phyloP scores from a whole-genome alignment of 2,888 invertebrate genomes.

The Hemithea aestivaria region DNA sequence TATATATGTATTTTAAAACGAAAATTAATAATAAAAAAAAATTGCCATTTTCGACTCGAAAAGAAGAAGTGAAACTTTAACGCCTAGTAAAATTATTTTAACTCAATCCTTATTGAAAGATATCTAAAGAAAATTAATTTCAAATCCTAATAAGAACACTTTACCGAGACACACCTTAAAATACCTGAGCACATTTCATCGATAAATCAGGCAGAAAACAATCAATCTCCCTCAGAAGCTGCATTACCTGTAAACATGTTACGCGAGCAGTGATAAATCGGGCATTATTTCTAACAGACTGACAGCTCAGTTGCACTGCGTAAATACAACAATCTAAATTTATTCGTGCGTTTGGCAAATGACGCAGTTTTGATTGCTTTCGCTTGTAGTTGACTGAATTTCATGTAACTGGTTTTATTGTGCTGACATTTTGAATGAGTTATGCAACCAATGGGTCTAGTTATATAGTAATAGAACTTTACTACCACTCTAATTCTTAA shows the following conservation, averaged over 20 bases:
- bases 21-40: too few species aligned
- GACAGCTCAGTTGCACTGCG: slow-evolving; percentile 30
- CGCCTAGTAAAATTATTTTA: too few species aligned
- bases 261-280: slow-evolving; percentile 36
- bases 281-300: slow-evolving; percentile 40
- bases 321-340: slow-evolving; percentile 23
- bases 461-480: too few species aligned
- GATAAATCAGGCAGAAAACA: slow-evolving; percentile 26
- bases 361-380: slow-evolving; percentile 17
- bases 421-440: too few species aligned
- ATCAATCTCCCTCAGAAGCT: slow-evolving; percentile 26
- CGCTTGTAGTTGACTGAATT: slow-evolving; percentile 16
- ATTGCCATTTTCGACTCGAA: too few species aligned
- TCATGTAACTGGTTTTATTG: slow-evolving; percentile 2
- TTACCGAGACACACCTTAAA: slow-evolving; percentile 7
- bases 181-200: slow-evolving; percentile 3
- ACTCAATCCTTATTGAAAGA: too few species aligned
- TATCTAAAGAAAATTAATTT: too few species aligned
- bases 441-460: too few species aligned
- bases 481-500: too few species aligned
- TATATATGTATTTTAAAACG: too few species aligned
- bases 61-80: too few species aligned
- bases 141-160: too few species aligned
- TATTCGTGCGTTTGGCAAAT: slow-evolving; percentile 16
- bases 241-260: slow-evolving; percentile 36